These are phyloP conservation scores for Apantesis nais DNA, from an alignment of 2,888 invertebrate species.

Conservation along the genomic window DNA sequence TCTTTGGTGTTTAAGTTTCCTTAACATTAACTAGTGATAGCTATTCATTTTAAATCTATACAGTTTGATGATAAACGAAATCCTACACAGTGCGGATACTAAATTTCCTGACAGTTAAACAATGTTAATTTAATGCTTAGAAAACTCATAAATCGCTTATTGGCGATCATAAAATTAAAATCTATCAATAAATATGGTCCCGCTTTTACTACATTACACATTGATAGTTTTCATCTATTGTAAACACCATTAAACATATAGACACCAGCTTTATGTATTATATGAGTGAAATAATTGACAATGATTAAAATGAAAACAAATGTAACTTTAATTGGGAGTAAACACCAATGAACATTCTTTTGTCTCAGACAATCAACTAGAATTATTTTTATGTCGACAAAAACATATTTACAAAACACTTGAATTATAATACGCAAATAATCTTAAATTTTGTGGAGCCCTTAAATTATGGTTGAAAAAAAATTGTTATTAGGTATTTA, in stretches of 20 bases:
- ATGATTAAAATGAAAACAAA: slow-evolving; percentile 31
- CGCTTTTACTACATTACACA: neutral
- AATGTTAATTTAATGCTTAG: no score
- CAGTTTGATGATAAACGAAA: no score
- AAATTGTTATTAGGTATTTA: neutral
- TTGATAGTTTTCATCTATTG: neutral
- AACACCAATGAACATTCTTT: slow-evolving; percentile 37
- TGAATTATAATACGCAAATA: neutral
- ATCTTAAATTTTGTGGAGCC: neutral
- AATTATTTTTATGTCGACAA: slow-evolving; percentile 7
- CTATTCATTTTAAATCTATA: no score
- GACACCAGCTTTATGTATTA: neutral
- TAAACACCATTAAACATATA: neutral
- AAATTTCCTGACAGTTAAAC: no score
- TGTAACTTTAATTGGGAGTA: slow-evolving; percentile 34
- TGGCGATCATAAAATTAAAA: no score
- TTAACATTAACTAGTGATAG: no score
- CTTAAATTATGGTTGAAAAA: neutral
- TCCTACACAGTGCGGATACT: no score
- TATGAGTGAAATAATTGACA: slow-evolving; percentile 10
- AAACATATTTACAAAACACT: neutral
- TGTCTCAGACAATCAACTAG: slow-evolving; percentile 28
- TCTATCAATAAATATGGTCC: neutral
- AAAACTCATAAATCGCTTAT: neutral
- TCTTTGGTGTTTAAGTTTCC: no score